phyloP scores from a whole-genome alignment of 2,888 invertebrate species.

The Coecobrya sp. region DNA sequence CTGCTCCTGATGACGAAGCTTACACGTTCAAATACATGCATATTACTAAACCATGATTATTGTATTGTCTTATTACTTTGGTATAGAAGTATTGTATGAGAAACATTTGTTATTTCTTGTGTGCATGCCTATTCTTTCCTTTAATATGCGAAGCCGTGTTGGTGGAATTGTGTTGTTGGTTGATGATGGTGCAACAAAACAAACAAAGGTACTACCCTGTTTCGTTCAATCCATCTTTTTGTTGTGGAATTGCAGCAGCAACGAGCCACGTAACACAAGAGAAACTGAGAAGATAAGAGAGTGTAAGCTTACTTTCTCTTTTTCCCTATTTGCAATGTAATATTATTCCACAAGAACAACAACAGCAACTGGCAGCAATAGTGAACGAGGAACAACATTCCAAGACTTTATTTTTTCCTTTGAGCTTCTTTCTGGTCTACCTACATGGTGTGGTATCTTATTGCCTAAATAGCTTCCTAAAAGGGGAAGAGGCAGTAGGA shows the following conservation, averaged over 20 bases:
- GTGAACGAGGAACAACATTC: conserved; percentile 31
- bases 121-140: background rate
- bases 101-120: no score
- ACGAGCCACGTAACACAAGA: background rate
- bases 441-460: conserved; percentile 59
- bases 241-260: conserved; percentile 4
- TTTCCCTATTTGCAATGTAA: conserved; percentile 6
- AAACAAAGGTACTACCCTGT: background rate
- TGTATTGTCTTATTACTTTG: no score
- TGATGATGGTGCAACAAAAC: background rate
- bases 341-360: conserved; percentile 53
- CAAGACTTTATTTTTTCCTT: background rate
- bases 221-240: background rate
- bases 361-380: background rate
- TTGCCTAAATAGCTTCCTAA: conserved; percentile 54
- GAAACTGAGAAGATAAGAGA: conserved; percentile 40
- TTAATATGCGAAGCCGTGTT: background rate
- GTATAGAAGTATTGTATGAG: no score
- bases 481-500: background rate
- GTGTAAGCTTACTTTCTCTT: conserved; percentile 28
- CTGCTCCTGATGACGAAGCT: no score
- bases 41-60: no score
- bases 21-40: no score
- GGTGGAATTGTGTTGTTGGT: background rate
- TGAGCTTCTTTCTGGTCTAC: conserved; percentile 36